Base-by-base conservation (phyloP, 2,113 vertebrate species). In the Chascanopsetta lugubris region DNA sequence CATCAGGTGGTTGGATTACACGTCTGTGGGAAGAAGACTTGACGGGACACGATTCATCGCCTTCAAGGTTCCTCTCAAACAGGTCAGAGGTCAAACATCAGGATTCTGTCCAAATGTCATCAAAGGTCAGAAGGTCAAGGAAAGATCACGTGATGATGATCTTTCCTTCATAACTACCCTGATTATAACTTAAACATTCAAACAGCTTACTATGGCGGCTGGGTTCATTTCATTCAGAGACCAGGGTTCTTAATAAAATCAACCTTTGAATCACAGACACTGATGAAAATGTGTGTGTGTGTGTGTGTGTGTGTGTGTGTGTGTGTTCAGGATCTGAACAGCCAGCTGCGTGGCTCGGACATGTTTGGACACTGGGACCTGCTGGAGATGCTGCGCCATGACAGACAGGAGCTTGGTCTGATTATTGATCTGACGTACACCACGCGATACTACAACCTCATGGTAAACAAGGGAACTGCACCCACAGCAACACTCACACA, bases 361-460 rank as follows among this genome's bases (percentile, higher is more conserved):
- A 85, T 72, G 0, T 97, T 98, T 36, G 94, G 95, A 0, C 93
- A 90, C 0, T 80, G 40, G 22, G 94, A 98, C 48, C 94, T 98
- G 25, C 21, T 96, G 21, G 88, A 85, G 45, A 71, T 85, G 68
- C 12, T 98, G 2, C 57, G 53, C 42, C 84, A 88, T 27, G 88
- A 93, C 20, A 78, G 93, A 2, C 92, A 96, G 46, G 92, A 95
- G 1, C 91, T 97, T 17, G 96, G 95, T 8, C 51, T 97, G 68
- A 92, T 97, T 65, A 93, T 98, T 0, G 96, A 98, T 81, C 90
- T 97, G 24, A 97, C 96, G 0, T 94, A 86, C 73, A 98, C 97
- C 13, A 87, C 77, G 0, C 94, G 95, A 17, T 98, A 97, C 90
- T 98, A 97, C 45, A 64, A 75, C 0, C 84, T 88, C 0, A 73